Base-by-base conservation (phyloP, 2,113 vertebrate genomes). In the Anseranas semipalmata region DNA sequence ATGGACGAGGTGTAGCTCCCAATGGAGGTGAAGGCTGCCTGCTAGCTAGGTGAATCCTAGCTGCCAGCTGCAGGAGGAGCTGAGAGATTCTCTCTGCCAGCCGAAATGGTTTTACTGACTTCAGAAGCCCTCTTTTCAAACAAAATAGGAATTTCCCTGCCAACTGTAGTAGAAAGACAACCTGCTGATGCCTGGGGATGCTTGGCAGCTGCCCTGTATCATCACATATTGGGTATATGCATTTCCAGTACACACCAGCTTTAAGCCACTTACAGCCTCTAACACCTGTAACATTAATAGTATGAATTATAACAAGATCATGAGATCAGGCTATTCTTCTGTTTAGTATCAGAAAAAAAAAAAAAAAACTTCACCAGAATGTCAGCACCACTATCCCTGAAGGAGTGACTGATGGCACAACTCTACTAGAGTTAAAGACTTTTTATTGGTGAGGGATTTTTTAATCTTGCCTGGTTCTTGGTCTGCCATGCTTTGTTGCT, bases 1-100 rank as follows among this genome's bases (percentile, higher is more conserved):
- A 59, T 52, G 1, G 8, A 12, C 58, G 33, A 16, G 53, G 24
- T 5, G 22, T 3, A 41, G 66, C 22, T 90, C 43, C 39, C 0
- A 0, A 20, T 1, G 32, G 71, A 77, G 66, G 33, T 46, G 46
- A 87, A 65, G 84, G 48, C 70, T 88, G 24, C 0, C 22, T 71
- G 63, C 32, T 60, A 67, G 63, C 46, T 3, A 1, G 33, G 32
- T 35, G 24, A 86, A 12, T 72, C 27, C 58, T 63, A 17, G 52
- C 46, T 92, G 60, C 39, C 0, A 1, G n/a, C 66, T 56, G n/a
- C 55, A 52, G 60, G 19, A 93, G 39, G 50, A 80, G 56, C 28
- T 39, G 13, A 53, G 55, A 37, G 27, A 33, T 71, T 53, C 35
- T 35, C 10, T 43, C 8, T 59, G 66, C 43, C 39, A 41, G 70